Conservation (phyloP, 2,888 invertebrate species). For the Thereva nobilitata region DNA sequence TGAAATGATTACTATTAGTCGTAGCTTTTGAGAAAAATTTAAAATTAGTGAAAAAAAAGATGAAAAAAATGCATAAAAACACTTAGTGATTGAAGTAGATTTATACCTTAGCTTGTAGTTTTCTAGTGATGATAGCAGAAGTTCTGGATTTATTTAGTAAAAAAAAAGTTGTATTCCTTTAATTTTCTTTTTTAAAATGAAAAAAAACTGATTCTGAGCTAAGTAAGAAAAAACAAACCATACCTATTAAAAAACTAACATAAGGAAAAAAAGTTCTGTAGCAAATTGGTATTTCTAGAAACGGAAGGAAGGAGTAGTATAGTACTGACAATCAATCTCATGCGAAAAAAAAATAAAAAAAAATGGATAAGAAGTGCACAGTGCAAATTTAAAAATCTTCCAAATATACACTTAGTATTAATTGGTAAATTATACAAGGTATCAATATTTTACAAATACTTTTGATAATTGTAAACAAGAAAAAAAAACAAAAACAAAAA, state of each 20-base stretch:
- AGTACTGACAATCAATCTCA: too few relatives aligned
- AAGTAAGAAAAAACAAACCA: too few relatives aligned
- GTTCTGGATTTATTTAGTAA: constrained; percentile 19
- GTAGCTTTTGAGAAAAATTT: constrained; percentile 28
- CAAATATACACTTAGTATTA: constrained; percentile 27
- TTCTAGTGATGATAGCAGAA: constrained; percentile 35
- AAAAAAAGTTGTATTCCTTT: not conserved
- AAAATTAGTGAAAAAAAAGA: constrained; percentile 22
- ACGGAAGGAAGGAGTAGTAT: too few relatives aligned
- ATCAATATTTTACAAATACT: constrained; percentile 27
- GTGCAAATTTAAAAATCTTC: constrained; percentile 31
- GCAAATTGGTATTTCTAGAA: too few relatives aligned
- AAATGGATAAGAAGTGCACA: constrained; percentile 25
- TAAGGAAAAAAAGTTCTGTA: too few relatives aligned
- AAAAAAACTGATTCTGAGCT: not conserved
- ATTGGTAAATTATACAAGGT: constrained; percentile 14
- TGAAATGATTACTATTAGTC: constrained; percentile 23
- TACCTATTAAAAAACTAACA: too few relatives aligned
- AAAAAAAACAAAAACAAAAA: not conserved
- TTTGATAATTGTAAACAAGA: constrained; percentile 30
- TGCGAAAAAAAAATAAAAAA: too few relatives aligned
- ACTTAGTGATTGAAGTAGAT: constrained; percentile 39
- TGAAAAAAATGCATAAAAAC: constrained; percentile 22
- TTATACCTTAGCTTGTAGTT: constrained; percentile 39
- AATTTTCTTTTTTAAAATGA: constrained; percentile 21